Base-by-base conservation (phyloP, 2,888 invertebrate species). In the Autographa gamma region DNA sequence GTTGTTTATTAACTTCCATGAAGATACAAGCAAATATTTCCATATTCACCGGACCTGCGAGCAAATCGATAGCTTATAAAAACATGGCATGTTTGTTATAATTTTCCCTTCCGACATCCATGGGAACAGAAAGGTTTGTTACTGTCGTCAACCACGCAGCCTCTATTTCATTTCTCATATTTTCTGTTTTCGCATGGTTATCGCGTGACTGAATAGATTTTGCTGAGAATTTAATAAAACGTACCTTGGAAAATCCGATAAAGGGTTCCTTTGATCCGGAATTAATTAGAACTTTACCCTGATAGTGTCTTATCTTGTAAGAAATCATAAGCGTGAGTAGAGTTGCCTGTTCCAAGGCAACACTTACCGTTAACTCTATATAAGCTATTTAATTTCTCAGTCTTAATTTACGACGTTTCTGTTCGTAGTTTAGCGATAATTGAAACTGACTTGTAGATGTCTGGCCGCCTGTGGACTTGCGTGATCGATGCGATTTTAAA, bases 401-500 rank as follows among this genome's bases (percentile, higher is more conserved):
- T 73, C 63, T 71, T 60, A 71, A 74, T 61, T 60, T 67, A 69
- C 68, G 41, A 63, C 60, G 70, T 66, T 70, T 70, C 68, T 71
- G 73, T 80, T 67, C 63, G 75, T 73, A 74, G 56, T 74, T 75
- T 71, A 74, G 74, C 77, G 77, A 80, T 81, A 74, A 84, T 82
- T 84, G 71, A 68, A 79, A 67, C 80, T 71, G 76, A 73, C 73
- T 69, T 67, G 66, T 79, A 77, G 73, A 81, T 83, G 77, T 77
- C 81, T 80, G 77, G 48, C 66, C 61, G 61, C 18, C 72, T 76
- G 69, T 81, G 81, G 74, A 79, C 73, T 73, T 71, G 61, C 58
- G 60, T 80, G 82, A 82, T 80, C 77, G 76, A 83, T 82, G 81
- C 73, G 71, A 71, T 67, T 74, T 71, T 73, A 69, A 77, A 79